Evolutionary conservation across 2,113 vertebrate species (phyloP).

Genomic region (Marmota flaviventris): DNA sequence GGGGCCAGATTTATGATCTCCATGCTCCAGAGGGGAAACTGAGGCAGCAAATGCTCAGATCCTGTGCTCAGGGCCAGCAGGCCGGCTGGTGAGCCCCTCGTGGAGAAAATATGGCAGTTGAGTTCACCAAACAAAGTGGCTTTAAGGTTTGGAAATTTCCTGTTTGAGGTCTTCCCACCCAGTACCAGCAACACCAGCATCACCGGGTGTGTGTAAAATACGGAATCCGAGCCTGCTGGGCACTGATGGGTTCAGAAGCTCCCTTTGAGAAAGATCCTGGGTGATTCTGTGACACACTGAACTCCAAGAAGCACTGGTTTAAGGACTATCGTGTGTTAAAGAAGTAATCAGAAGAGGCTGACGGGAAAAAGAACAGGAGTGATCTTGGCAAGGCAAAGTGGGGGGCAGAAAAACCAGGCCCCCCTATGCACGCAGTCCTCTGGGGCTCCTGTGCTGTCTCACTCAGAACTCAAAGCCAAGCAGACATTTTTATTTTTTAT

Average conservation of each 20-base stretch:
- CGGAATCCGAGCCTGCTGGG: background rate
- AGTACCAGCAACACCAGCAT: fast-evolving
- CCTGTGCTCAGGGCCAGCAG: background rate
- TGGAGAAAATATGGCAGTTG: background rate
- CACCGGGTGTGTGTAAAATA: background rate
- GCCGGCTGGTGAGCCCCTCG: background rate
- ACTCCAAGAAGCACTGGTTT: background rate
- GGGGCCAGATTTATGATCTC: background rate
- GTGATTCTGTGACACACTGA: background rate
- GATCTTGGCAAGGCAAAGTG: too few relatives aligned
- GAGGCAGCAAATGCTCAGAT: background rate
- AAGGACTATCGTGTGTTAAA: background rate
- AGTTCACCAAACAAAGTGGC: background rate
- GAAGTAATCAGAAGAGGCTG: background rate
- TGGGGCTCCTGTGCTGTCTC: background rate
- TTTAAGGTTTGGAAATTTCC: background rate
- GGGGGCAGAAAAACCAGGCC: too few relatives aligned
- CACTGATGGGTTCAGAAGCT: background rate
- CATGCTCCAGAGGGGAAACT: background rate
- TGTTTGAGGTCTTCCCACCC: background rate
- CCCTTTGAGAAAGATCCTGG: background rate
- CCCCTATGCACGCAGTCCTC: background rate
- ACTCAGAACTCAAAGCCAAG: background rate
- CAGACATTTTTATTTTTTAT: background rate
- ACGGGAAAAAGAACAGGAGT: background rate